These are phyloP conservation scores for Hippocampus guttulatus DNA, from an alignment of 2,113 vertebrate genomes.

Conservation along the genomic window DNA sequence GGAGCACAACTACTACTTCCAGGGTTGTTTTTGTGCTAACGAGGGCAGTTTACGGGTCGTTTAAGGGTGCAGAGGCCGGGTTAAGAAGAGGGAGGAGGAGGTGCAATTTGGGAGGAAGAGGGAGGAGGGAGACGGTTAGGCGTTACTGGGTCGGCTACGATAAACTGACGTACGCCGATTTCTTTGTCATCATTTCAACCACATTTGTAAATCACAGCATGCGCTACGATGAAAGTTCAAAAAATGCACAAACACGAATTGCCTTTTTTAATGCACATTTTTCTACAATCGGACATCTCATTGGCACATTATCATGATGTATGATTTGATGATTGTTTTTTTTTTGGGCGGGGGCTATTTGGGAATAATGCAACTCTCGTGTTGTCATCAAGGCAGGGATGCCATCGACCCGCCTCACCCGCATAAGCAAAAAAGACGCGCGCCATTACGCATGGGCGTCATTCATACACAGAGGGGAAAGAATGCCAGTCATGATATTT, in stretches of 20 bases:
- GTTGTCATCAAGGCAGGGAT: slow-evolving; percentile 10
- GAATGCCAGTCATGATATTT: neutral
- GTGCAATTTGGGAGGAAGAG: slow-evolving; percentile 2
- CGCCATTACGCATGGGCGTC: neutral
- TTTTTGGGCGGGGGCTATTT: neutral
- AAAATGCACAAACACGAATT: neutral
- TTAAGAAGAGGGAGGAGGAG: neutral
- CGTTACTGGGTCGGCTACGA: slow-evolving; percentile 41
- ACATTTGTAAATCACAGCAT: neutral
- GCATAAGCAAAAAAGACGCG: slow-evolving; percentile 39
- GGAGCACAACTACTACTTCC: neutral
- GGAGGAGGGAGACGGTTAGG: neutral
- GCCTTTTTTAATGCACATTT: neutral
- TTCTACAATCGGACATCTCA: neutral
- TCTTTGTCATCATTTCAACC: slow-evolving; percentile 52
- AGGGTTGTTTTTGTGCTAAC: neutral
- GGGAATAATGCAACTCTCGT: neutral
- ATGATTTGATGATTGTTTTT: neutral
- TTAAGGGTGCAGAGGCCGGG: neutral
- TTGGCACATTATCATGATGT: slow-evolving; percentile 13
- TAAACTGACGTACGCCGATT: slow-evolving; percentile 44
- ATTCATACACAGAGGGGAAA: neutral
- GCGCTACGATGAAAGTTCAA: neutral
- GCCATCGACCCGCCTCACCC: slow-evolving; percentile 67
- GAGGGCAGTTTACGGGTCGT: neutral